Conservation (phyloP, 2,888 invertebrate genomes). For the Catocala sponsa region DNA sequence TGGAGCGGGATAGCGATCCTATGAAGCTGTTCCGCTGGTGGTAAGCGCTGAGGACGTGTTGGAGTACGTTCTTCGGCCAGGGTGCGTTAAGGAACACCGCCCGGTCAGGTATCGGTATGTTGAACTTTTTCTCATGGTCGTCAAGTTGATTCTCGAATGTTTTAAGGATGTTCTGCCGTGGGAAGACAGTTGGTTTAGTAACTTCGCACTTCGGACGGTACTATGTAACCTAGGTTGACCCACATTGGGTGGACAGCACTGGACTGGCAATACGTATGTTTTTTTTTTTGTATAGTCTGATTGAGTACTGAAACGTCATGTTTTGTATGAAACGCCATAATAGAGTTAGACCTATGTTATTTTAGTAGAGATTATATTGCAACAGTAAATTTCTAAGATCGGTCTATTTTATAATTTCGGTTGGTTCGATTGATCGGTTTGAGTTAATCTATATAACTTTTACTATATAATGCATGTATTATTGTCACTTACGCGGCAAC, state of each 20-base stretch:
- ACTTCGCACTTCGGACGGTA: conserved; percentile 7
- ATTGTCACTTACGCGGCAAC: no score
- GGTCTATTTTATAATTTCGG: no score
- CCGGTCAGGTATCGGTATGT: conserved; percentile 72
- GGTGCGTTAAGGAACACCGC: conserved; percentile 71
- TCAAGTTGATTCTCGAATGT: conserved; percentile 77
- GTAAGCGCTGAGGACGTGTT: conserved; percentile 74
- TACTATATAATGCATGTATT: no score
- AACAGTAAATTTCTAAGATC: no score
- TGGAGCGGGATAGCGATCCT: conserved; percentile 86
- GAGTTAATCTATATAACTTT: no score
- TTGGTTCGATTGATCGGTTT: no score
- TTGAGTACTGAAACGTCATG: neutral
- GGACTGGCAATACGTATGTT: conserved; percentile 4
- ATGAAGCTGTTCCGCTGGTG: conserved; percentile 83
- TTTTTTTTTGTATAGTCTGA: neutral
- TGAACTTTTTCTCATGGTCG: conserved; percentile 82
- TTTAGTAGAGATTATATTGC: no score
- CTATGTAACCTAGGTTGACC: neutral
- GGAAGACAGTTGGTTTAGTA: conserved; percentile 15
- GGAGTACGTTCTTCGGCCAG: conserved; percentile 82
- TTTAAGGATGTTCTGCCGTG: conserved; percentile 70
- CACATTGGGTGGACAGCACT: conserved; percentile 9
- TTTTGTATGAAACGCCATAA: no score
- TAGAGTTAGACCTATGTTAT: no score